phyloP scores from a whole-genome alignment of 2,113 vertebrate genomes.

The Sylvietta virens region DNA sequence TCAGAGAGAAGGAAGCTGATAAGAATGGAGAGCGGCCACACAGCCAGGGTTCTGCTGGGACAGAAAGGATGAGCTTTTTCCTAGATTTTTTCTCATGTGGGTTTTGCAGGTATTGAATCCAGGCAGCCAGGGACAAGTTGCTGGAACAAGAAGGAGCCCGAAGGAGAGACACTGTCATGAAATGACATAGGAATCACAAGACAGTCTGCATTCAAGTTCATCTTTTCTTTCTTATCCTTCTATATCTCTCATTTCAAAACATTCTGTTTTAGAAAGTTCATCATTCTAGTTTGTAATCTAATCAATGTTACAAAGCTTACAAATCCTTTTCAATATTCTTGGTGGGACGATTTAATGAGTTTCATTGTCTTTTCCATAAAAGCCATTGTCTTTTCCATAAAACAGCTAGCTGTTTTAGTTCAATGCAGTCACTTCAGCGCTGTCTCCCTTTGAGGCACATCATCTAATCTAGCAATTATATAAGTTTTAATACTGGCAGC shows the following conservation, averaged over 20 bases:
- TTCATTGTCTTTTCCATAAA: background rate
- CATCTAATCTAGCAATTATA: rapidly evolving
- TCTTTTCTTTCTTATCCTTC: background rate
- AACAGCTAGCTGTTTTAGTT: background rate
- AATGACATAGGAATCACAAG: background rate
- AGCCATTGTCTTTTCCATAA: background rate
- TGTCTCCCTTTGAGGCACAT: background rate
- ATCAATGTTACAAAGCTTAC: background rate
- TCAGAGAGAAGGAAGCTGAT: background rate
- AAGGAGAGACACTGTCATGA: background rate
- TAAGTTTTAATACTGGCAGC: background rate
- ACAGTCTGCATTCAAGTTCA: background rate
- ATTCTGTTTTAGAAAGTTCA: background rate
- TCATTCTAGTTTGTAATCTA: background rate
- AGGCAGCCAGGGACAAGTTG: background rate
- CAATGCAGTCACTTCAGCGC: background rate
- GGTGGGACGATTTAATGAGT: background rate
- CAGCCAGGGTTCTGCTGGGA: background rate
- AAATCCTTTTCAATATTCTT: background rate
- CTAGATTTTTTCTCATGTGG: background rate
- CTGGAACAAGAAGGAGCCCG: background rate
- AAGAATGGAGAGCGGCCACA: background rate
- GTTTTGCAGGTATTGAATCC: background rate
- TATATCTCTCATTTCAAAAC: background rate
- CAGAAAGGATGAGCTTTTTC: background rate